Evolutionary conservation across 2,888 invertebrate species (phyloP).

Genomic region (Barypeithes pellucidus): DNA sequence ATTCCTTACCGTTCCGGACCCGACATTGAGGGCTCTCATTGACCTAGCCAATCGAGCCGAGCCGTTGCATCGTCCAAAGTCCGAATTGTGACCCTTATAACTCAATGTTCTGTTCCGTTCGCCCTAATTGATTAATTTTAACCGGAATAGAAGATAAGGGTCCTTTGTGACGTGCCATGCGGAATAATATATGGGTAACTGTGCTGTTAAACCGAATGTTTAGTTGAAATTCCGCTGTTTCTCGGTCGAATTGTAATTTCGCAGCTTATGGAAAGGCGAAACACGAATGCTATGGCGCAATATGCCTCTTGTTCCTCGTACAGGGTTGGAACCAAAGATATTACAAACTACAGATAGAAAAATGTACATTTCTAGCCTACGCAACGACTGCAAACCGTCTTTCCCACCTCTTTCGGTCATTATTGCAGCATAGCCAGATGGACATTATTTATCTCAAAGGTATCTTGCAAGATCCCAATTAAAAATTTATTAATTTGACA

Average conservation of each 20-base stretch:
- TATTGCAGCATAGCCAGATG: too few relatives aligned
- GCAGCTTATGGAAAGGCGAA: slow-evolving; percentile 10
- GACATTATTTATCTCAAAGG: too few relatives aligned
- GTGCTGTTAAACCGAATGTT: slow-evolving; percentile 18
- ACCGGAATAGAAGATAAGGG: slow-evolving; percentile 34
- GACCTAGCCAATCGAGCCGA: slow-evolving; percentile 21
- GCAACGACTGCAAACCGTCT: too few relatives aligned
- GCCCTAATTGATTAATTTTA: slow-evolving; percentile 33
- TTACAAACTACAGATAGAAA: too few relatives aligned
- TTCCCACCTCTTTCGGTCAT: too few relatives aligned
- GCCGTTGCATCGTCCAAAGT: slow-evolving; percentile 12
- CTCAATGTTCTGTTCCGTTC: slow-evolving; percentile 26
- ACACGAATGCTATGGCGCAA: neutral
- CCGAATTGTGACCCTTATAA: slow-evolving; percentile 25
- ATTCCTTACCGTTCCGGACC: slow-evolving; percentile 6
- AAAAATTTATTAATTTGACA: too few relatives aligned
- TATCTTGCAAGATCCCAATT: too few relatives aligned
- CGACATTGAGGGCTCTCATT: slow-evolving; percentile 21
- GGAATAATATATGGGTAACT: slow-evolving; percentile 37
- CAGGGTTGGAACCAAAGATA: too few relatives aligned
- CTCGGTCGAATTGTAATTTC: slow-evolving; percentile 21
- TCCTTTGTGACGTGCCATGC: slow-evolving; percentile 36
- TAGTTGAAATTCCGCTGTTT: slow-evolving; percentile 19
- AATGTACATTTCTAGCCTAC: too few relatives aligned
- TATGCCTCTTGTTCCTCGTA: neutral